Base-by-base conservation (phyloP, 2,113 vertebrate species). In the Catharus bicknelli region DNA sequence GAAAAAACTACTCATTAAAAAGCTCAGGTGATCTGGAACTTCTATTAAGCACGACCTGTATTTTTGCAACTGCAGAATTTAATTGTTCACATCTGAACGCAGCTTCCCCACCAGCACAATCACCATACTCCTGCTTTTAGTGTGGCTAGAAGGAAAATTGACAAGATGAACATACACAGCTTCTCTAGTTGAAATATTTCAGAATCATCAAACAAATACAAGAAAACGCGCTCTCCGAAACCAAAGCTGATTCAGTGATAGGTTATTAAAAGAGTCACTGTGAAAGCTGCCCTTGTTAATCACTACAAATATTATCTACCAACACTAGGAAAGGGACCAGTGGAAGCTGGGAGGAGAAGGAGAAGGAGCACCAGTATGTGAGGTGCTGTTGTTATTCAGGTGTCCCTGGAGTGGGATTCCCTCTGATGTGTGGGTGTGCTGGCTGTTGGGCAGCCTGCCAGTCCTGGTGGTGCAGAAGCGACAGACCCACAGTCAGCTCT, bases 381-480 rank as follows among this genome's bases (percentile, higher is more conserved):
- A 69, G 4, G 8, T 54, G 59, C 68, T 55, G 9, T 36, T 86
- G 40, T 53, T 47, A 42, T 27, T 69, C 40, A 45, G 51, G 32
- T 70, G 23, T 76, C 63, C 55, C 45, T 47, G 42, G 40, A 43
- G 3, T 1, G 3, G 27, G 21, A n/a, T 48, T 88, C 30, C 73
- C 69, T 70, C n/a, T 57, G 77, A 23, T 0, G 0, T 51, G 40
- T 1, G 2, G 7, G 4, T 62, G 34, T 75, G 54, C 36, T 2
- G 2, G 43, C 50, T 91, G 1, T 55, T 72, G 1, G 1, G 21
- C 47, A 80, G 36, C 53, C 32, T 73, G 50, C 18, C 36, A 12
- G 62, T 36, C 27, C 40, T 27, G 36, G 21, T 43, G 54, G 32
- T 30, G 25, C 59, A 67, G 61, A n/a, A 83, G 73, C 16, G 40